Evolutionary conservation across 2,888 invertebrate genomes (phyloP), one percentile per base, ranked within the genome.

Genomic region (Deroplatys truncata): DNA sequence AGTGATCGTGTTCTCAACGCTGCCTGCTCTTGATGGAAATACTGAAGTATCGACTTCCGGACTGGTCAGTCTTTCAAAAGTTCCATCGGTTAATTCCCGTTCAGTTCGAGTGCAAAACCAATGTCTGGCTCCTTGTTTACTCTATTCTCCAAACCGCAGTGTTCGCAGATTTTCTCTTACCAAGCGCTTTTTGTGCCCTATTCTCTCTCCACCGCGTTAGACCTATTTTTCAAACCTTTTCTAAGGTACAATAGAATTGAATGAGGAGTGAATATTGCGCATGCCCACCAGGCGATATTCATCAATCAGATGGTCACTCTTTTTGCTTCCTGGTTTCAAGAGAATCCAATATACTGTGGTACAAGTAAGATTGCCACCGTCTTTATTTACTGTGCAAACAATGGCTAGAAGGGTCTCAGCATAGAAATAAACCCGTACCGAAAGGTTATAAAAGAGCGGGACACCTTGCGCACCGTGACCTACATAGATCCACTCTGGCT

Each of bases 331-430:
- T 43, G 13, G 85, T 43, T 35, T 85, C 86, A 86, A 4, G 86
- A 72, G 86, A 49, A 86, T 72, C 86, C 86, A 86, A 86, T 86
- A 86, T 86, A 86, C 29, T 86, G 86, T 28, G 56, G 86, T 25
- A 72, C 86, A 13, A 49, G 49, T 86, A 72, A 86, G 35, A 86
- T 15, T 28, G 9, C 25, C 49, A 35, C 43, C 35, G n/a, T 43
- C 85, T 86, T 86, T 72, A 86, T 86, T 86, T 72, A 29, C 86
- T 20, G 16, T n/a, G 29, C 72, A 86, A 72, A 72, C 86, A 86
- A n/a, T 15, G 56, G 9, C 15, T 49, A 9, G 5, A 49, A 49
- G 8, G 1, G 49, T 49, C 5, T 9, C 9, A 15, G 9, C 15
- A 49, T 9, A 9, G 3, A n/a, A n/a, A n/a, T n/a, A n/a, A n/a